Evolutionary conservation across 2,113 vertebrate species (phyloP), one percentile per base, ranked within the genome.

Genomic region (Labeo catla): DNA sequence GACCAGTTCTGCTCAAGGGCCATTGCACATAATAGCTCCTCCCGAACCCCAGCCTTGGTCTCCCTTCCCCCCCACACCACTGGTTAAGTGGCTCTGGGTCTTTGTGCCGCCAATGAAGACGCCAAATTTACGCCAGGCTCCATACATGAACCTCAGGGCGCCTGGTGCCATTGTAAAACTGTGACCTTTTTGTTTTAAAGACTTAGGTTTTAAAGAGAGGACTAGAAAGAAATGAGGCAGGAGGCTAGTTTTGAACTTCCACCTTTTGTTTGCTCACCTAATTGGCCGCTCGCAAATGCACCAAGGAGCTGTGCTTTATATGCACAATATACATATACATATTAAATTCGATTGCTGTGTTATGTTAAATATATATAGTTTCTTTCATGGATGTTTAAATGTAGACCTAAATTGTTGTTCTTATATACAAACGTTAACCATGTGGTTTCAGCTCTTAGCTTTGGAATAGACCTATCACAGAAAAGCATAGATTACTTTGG

Each of bases 121-220:
- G 88, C 59, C 92, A 91, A 88, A 91, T 96, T 96, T 95, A 94
- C 93, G 93, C 93, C 92, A 90, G 90, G 85, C 89, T 73, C 91
- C 94, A 93, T 84, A 91, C 87, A 91, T 91, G 90, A 93, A 94
- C 91, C 88, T 39, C 54, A 84, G 89, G 89, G 90, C 90, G 92
- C 92, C 92, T 65, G 73, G 87, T 91, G 90, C 92, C 87, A 89
- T 94, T 91, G 89, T 94, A 94, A 94, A 94, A 89, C 85, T 59
- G 23, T 90, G 91, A 93, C 93, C 94, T 93, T 88, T 90, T 77
- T 88, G 84, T 86, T 91, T 91, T 88, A 83, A 91, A 86, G 85
- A 85, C 86, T 92, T 92, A 91, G 90, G 89, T 93, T 87, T 88
- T 88, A 70, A 83, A 36, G 61, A 81, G 57, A 68, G 61, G 15